Base-by-base conservation (phyloP, 1,140 invertebrate genomes). In the Drosophila kanapiae region DNA sequence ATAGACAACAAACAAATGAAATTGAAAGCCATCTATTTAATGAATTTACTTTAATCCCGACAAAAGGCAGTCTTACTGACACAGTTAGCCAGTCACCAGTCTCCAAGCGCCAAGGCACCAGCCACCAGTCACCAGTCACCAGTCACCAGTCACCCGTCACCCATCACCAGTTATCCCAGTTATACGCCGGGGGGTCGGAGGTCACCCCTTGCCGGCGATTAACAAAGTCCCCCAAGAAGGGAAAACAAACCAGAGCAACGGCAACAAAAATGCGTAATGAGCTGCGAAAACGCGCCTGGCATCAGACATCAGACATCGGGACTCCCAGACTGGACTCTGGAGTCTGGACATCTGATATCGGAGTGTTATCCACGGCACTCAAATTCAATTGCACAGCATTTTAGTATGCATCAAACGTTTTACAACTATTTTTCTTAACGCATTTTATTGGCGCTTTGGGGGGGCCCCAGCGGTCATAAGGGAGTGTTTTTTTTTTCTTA, bases 351-450 rank as follows among this genome's bases (percentile, higher is more conserved):
- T 71, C 53, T 59, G 69, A 59, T 69, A 68, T 68, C 14, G 49
- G 8, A 40, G 37, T 37, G 54, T 40, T 54, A 48, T 42, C 16
- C 38, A 27, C 37, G 16, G 64, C 75, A 51, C 64, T 78, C 18
- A 61, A 84, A 88, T 90, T 88, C 85, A 88, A 88, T 88, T 88
- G 81, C 75, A 85, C 18, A 76, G 67, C 42, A 65, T 90, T 90
- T 90, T 90, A 79, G 85, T 90, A 90, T 90, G 82, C 85, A 91
- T 85, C 86, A 79, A 75, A 61, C 85, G 85, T 90, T 90, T 85
- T 85, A 82, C 86, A 90, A 90, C 85, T 90, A 90, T 90, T 90
- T 90, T 90, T 90, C 85, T 90, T 90, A 90, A 90, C 85, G 75
- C 85, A 85, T 90, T 90, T 88, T 90, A 90, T 90, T 90, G 65